phyloP scores from a whole-genome alignment of 2,113 vertebrate species.

The Datnioides undecimradiatus region DNA sequence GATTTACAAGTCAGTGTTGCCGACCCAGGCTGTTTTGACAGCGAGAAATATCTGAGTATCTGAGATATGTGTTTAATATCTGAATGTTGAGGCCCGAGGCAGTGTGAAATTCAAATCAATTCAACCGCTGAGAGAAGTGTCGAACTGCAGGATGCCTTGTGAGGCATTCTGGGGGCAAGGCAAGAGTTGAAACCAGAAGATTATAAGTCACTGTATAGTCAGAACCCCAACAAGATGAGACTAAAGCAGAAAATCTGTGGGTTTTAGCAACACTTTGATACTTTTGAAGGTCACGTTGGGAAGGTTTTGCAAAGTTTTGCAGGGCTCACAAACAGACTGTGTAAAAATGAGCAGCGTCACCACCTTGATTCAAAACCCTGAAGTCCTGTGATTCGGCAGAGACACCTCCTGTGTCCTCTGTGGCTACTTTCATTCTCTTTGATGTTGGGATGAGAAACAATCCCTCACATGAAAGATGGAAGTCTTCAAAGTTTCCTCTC shows the following conservation, averaged over 20 bases:
- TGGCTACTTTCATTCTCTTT: constrained; percentile 68
- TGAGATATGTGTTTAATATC: constrained; percentile 75
- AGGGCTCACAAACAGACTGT: constrained; percentile 33
- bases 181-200: constrained; percentile 51
- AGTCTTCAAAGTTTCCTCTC: constrained; percentile 74
- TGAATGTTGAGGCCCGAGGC: constrained; percentile 67
- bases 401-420: constrained; percentile 62
- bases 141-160: constrained; percentile 40
- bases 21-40: constrained; percentile 67
- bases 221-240: constrained; percentile 38
- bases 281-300: constrained; percentile 48
- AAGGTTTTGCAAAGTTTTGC: constrained; percentile 65
- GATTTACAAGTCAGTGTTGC: constrained; percentile 65
- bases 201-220: constrained; percentile 56
- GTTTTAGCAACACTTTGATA: constrained; percentile 55
- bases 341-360: constrained; percentile 35
- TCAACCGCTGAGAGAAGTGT: constrained; percentile 53
- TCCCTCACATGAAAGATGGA: constrained; percentile 80
- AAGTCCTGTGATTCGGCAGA: constrained; percentile 62
- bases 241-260: constrained; percentile 47
- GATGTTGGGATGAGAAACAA: constrained; percentile 83
- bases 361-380: constrained; percentile 57
- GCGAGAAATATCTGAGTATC: constrained; percentile 66
- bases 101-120: constrained; percentile 72
- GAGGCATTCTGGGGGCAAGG: constrained; percentile 47